Evolutionary conservation across 2,113 vertebrate species (phyloP), one percentile per base, ranked within the genome.

Genomic region (Oryzias celebensis): DNA sequence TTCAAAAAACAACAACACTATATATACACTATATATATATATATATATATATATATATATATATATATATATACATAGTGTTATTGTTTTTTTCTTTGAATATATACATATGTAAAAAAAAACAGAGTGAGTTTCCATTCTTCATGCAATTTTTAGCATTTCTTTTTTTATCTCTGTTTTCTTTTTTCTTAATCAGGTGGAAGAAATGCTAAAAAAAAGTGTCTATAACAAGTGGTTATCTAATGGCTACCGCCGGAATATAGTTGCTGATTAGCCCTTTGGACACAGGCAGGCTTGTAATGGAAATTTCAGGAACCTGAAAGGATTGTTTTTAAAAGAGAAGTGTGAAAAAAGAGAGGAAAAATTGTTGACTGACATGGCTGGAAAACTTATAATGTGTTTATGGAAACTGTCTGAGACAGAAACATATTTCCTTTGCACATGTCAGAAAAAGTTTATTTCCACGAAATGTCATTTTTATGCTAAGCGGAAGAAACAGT

Each of bases 391-490:
- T 52, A 61, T 16, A 62, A 77, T 62, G 26, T 26, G 49, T 49
- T 49, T 26, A 16, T 50, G 16, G 43, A 28, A 75, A 55, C 68
- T 53, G 75, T 68, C 58, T 42, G 14, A 59, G 51, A 71, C 18
- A 22, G 14, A 12, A 13, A 17, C 24, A 50, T 13, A 20, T 53
- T 66, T 58, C 49, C 62, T 23, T 63, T 74, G 45, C 65, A 68
- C 57, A 42, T 66, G 50, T n/a, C 61, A 56, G 60, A 66, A 75
- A 70, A 83, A 73, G 13, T 48, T 71, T 18, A 77, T 79, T 73
- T 82, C 74, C 77, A 77, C 80, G 53, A 49, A 77, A 75, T 70
- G 74, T 60, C 4, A 47, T 66, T 10, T 60, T 76, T 78, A 78
- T 73, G 68, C 43, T 62, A 65, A 81, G 64, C 68, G 52, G 46